phyloP scores from a whole-genome alignment of 2,888 invertebrate species.

The Megastigmus dorsalis region DNA sequence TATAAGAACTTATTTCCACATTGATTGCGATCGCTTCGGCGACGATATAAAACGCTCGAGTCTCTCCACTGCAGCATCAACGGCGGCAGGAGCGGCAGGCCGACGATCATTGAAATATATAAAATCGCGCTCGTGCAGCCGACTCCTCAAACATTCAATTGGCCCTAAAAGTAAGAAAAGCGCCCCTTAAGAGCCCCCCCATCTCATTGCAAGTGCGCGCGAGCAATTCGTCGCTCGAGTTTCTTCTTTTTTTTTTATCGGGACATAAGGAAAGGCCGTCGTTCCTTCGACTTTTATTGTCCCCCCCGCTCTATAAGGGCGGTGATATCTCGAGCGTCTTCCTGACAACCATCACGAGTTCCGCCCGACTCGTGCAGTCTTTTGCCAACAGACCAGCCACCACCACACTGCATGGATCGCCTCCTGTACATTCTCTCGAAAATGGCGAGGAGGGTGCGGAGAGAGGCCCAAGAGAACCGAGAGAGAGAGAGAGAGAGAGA shows the following conservation, averaged over 20 bases:
- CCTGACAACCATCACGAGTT: constrained; percentile 64
- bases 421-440: constrained; percentile 69
- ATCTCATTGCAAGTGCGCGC: constrained; percentile 29
- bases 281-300: constrained; percentile 48
- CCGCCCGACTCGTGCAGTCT: too few species aligned
- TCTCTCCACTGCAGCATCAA: not conserved
- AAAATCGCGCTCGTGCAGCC: constrained; percentile 34
- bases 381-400: too few species aligned
- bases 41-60: constrained; percentile 29
- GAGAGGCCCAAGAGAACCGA: not conserved
- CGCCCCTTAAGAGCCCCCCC: constrained; percentile 32
- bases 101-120: constrained; percentile 52
- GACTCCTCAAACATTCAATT: constrained; percentile 45
- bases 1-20: constrained; percentile 22
- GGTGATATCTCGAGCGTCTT: not conserved
- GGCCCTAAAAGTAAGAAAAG: not conserved
- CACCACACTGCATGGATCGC: too few species aligned
- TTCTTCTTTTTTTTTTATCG: constrained; percentile 38
- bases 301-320: not conserved
- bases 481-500: not conserved
- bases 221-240: constrained; percentile 42
- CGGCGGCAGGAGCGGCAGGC: not conserved
- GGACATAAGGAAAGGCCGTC: constrained; percentile 41
- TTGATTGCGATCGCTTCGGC: constrained; percentile 43
- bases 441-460: constrained; percentile 60